Evolutionary conservation across 2,888 invertebrate species (phyloP), one percentile per base, ranked within the genome.

Genomic region (Amblyteles armatorius): DNA sequence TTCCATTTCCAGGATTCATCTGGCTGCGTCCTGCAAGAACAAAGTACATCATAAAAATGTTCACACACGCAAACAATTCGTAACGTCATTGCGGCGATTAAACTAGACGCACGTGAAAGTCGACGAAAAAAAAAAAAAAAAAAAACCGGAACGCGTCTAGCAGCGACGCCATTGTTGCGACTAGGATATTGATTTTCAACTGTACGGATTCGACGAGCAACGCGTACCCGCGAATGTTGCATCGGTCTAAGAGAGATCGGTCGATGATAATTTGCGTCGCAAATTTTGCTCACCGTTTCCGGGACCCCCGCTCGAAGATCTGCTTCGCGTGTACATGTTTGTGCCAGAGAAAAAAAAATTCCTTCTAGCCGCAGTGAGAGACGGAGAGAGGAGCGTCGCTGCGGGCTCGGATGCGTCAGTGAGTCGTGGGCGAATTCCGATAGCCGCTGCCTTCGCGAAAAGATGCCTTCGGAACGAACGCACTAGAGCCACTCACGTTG

Each of bases 301-400:
- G 19, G 84, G 84, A 71, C 82, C 84, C 13, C 84, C 82, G 9
- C 55, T 55, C 48, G 80, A 80, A 33, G 84, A 84, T 72, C 84
- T 82, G 82, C 84, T 84, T 65, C 84, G 82, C 52, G 84, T 84
- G 52, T 84, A 84, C 84, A 84, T 84, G 44, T 71, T 69, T 55
- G 3, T 6, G n/a, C 19, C n/a, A 26, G 57, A 57, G 2, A 2
- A 26, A 26, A 11, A 57, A 57, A 26, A 13, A 26, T 1, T 22
- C 57, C 22, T 13, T 57, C 26, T 9, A 13, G 11, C 26, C 11
- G 26, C 22, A 13, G 22, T 22, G 11, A 11, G 26, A 40, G 40
- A 40, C 40, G 11, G 11, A 40, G 3, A 11, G 40, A 11, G 22
- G 26, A 57, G 22, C 26, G 63, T 63, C 29, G 33, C 63, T 29